Base-by-base conservation (phyloP, 2,888 invertebrate species). In the Rhamnusium bicolor region DNA sequence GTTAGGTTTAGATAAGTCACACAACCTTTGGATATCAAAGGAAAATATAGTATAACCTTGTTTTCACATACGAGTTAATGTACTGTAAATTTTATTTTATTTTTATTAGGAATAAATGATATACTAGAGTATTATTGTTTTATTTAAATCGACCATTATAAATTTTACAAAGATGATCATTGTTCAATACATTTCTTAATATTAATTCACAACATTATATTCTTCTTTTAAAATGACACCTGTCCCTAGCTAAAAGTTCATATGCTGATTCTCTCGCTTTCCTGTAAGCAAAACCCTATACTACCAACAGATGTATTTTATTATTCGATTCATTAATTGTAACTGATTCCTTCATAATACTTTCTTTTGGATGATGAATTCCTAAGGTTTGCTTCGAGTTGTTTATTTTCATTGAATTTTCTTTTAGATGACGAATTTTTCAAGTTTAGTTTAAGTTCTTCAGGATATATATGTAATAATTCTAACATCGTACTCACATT, bases 1-100 rank as follows among this genome's bases (percentile, higher is more conserved):
- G 82, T 72, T 84, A 40, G 71, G 72, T 29, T 53, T 75, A 6
- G 61, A 66, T 49, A 68, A 62, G 21, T 27, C 14, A 27, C 61
- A 67, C 29, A 73, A 69, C 40, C 27, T 29, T 40, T 69, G 69
- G 69, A 73, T 73, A 29, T 40, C 58, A 58, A 65, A 18, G 46
- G n/a, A n/a, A n/a, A n/a, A 54, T 56, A n/a, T 68, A 54, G 56
- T 56, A 14, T 56, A 27, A 56, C 27, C 18, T 12, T 53, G 21
- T 53, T 53, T 19, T 19, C 12, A 53, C 19, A 19, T 19, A 53
- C 8, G 21, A 7, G 21, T 53, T 18, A 53, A 53, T 53, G 19
- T 19, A 19, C 8, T 19, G 3, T 19, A 53, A 53, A 12, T 8
- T 53, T 19, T 53, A 2, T 53, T 53, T 53, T 12, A 7, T 32